phyloP scores from a whole-genome alignment of 2,113 vertebrate genomes.

The Leuciscus idus region DNA sequence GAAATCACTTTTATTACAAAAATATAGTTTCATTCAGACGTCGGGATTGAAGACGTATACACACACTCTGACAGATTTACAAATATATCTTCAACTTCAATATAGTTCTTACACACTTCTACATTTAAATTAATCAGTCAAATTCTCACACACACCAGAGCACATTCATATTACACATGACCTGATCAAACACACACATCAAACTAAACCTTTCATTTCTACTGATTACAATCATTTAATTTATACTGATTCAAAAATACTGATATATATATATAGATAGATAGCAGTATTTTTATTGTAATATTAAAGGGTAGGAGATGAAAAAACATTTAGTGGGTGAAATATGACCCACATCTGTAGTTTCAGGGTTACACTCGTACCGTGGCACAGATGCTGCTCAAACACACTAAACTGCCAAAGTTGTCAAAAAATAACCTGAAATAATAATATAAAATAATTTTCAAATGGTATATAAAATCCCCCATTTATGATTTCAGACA shows the following conservation, averaged over 20 bases:
- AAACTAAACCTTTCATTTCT: too few species aligned
- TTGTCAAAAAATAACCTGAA: background rate
- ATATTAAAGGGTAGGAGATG: background rate
- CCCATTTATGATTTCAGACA: background rate
- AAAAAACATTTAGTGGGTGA: background rate
- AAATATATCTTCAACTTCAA: background rate
- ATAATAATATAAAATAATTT: background rate
- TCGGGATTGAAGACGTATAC: conserved; percentile 16
- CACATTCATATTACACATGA: background rate
- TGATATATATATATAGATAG: too few species aligned
- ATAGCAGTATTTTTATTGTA: background rate
- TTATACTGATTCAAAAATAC: too few species aligned
- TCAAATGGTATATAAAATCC: background rate
- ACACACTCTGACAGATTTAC: background rate
- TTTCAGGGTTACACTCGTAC: background rate
- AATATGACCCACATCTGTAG: background rate
- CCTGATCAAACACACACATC: background rate
- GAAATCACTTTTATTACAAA: conserved; percentile 49
- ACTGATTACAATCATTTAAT: too few species aligned
- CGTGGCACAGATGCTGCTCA: too few species aligned
- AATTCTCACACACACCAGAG: background rate
- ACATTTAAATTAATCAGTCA: background rate
- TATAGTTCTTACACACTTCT: background rate
- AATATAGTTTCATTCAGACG: conserved; percentile 45
- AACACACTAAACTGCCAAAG: background rate